phyloP scores from a whole-genome alignment of 2,888 invertebrate genomes.

The Rhopalosiphum nymphaeae region DNA sequence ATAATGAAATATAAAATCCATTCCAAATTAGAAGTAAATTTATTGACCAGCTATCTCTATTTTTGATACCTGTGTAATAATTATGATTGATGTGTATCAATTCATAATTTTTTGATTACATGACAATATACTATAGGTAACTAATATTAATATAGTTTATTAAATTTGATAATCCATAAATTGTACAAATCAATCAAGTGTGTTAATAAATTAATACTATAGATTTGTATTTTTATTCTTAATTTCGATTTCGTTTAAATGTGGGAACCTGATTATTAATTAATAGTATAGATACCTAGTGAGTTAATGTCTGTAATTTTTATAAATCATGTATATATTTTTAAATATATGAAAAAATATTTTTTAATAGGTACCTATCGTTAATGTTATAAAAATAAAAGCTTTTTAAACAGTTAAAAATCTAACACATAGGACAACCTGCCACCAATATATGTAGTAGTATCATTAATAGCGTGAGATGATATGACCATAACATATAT shows the following conservation, averaged over 20 bases:
- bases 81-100: not conserved
- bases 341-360: not conserved
- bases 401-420: not conserved
- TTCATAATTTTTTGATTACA: not conserved
- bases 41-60: not conserved
- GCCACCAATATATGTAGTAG: too few relatives aligned
- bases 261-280: too few relatives aligned
- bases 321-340: not conserved
- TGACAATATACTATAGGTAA: not conserved
- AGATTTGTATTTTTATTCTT: not conserved
- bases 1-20: not conserved
- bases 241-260: not conserved
- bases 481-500: too few relatives aligned
- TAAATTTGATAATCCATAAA: not conserved
- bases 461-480: too few relatives aligned
- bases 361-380: not conserved
- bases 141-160: not conserved
- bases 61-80: not conserved
- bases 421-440: too few relatives aligned
- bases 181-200: not conserved
- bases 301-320: not conserved
- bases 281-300: too few relatives aligned
- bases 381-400: not conserved
- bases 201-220: not conserved
- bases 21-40: not conserved